Conservation (phyloP, 2,797 vertebrate species). For the Pseudochirops corinnae region DNA sequence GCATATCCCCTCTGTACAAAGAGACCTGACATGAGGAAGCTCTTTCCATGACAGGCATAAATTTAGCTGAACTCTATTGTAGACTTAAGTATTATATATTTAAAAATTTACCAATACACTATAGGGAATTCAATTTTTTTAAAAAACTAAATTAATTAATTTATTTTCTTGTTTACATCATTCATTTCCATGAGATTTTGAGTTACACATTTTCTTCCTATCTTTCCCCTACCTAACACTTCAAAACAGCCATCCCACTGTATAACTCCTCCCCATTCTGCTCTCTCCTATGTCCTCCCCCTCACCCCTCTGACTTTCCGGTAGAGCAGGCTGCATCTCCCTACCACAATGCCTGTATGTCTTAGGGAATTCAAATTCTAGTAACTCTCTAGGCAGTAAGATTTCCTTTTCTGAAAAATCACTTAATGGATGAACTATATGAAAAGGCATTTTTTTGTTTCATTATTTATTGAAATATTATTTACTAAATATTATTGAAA, state of each 20-base stretch:
- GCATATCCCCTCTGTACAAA: conserved; percentile 71
- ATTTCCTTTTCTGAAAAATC: conserved; percentile 46
- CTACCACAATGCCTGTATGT: too few species aligned
- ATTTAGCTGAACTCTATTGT: conserved; percentile 81
- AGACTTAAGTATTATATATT: conserved; percentile 72
- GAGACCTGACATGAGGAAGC: conserved; percentile 78
- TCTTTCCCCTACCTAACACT: too few species aligned
- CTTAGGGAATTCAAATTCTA: conserved; percentile 43
- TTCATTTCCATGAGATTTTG: too few species aligned
- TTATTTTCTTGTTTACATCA: too few species aligned
- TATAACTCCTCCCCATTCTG: too few species aligned
- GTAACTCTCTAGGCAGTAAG: not conserved
- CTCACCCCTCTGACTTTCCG: too few species aligned
- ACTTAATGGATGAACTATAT: not conserved
- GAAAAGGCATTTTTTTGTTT: not conserved
- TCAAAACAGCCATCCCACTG: too few species aligned
- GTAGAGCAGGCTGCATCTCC: too few species aligned
- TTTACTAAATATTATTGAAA: conserved; percentile 49
- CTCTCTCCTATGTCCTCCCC: too few species aligned
- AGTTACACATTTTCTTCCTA: too few species aligned
- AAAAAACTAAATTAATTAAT: too few species aligned
- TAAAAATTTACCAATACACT: conserved; percentile 26
- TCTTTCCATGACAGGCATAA: conserved; percentile 83
- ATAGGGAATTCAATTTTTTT: conserved; percentile 15
- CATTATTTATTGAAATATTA: conserved; percentile 48